Evolutionary conservation across 2,113 vertebrate genomes (phyloP).

Genomic region (Thalassarche chlororhynchos): DNA sequence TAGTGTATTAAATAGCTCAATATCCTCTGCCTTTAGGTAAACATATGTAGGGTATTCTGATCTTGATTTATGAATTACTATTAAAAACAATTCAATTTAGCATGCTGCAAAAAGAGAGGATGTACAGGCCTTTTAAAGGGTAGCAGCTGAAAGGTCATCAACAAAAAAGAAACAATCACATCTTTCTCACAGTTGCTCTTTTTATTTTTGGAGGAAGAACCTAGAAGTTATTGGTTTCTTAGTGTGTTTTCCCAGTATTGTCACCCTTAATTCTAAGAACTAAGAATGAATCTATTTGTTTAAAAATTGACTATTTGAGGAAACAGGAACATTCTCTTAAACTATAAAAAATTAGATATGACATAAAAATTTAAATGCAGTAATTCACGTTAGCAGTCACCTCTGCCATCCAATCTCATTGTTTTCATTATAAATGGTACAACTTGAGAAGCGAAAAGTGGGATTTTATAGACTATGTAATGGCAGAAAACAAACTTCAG

Average conservation of each 20-base stretch:
- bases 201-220: neutral
- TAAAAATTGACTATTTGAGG: neutral
- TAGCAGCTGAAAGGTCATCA: neutral
- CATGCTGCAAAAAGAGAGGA: neutral
- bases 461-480: neutral
- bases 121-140: neutral
- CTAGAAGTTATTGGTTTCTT: neutral
- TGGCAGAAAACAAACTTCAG: neutral
- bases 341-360: neutral
- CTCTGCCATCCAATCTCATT: neutral
- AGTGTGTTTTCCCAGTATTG: neutral
- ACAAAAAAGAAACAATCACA: neutral
- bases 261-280: neutral
- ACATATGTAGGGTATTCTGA: neutral
- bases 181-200: neutral
- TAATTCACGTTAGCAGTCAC: neutral
- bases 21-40: neutral
- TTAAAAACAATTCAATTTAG: neutral
- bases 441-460: neutral
- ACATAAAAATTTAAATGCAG: neutral
- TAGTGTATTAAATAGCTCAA: neutral
- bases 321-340: neutral
- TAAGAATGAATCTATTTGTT: neutral
- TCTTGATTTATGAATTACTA: neutral
- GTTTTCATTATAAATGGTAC: neutral